A percentile compares a stretch with the other conserved stretches of the same genome.
phyloP scores from a whole-genome alignment of 64 coral and sea anemone genomes.

The Montipora cactus region DNA sequence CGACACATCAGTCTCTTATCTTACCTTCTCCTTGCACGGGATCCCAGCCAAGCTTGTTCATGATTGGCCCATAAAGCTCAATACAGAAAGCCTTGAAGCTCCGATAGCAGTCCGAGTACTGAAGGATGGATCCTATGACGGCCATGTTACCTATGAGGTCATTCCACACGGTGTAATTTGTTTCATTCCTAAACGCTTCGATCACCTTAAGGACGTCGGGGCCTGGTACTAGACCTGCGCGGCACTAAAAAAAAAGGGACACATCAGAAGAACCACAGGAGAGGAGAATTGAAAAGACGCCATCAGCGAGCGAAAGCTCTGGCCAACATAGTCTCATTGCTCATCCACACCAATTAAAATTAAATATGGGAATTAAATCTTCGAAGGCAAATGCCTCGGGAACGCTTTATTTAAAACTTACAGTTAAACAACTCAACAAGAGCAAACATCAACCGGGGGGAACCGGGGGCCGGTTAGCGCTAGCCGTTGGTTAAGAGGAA shows the following conservation, averaged over 20 bases:
- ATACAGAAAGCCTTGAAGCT: constrained; percentile 79
- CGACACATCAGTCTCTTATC: neutral
- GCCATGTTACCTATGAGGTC: constrained; percentile 84
- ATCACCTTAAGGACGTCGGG: constrained; percentile 85
- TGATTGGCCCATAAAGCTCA: constrained; percentile 86
- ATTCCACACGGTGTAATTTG: constrained; percentile 96
- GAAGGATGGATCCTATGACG: constrained; percentile 63
- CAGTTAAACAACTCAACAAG: too few species aligned
- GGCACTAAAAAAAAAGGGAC: neutral
- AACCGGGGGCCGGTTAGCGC: too few species aligned
- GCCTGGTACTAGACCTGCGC: constrained; percentile 81
- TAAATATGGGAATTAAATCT: too few species aligned
- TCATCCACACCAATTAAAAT: too few species aligned
- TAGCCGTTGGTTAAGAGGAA: too few species aligned
- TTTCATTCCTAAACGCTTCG: constrained; percentile 83
- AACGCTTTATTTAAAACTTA: too few species aligned
- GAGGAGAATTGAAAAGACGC: too few species aligned
- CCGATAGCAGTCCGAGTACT: constrained; percentile 85
- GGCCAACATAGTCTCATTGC: too few species aligned
- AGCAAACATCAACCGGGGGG: too few species aligned
- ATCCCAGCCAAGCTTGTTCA: constrained; percentile 85
- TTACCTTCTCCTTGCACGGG: constrained; percentile 82
- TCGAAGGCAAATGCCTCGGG: too few species aligned
- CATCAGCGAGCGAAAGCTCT: too few species aligned
- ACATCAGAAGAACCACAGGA: too few species aligned